These are phyloP conservation scores for Drosophila sturtevanti DNA, from an alignment of 1,140 invertebrate species.

Conservation along the genomic window DNA sequence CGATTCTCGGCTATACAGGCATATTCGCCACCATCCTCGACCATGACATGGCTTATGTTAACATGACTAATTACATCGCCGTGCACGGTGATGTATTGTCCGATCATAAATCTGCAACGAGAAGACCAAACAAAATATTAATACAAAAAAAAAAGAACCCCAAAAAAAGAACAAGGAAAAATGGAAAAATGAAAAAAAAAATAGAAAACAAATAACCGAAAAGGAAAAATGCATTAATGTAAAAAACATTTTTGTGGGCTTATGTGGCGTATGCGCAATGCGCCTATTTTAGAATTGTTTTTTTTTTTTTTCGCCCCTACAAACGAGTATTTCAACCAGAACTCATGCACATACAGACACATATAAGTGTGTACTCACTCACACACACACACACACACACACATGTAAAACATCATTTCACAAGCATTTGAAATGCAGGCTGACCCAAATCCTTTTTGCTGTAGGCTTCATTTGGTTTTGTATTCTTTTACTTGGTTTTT, in stretches of 20 bases:
- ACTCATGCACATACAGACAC: neutral
- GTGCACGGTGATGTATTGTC: constrained; percentile 91
- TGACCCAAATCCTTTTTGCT: constrained; percentile 73
- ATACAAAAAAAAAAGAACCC: constrained; percentile 19
- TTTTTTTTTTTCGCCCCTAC: too few relatives aligned
- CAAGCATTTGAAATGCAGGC: constrained; percentile 71
- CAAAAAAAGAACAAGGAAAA: constrained; percentile 6
- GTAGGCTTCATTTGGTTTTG: constrained; percentile 67
- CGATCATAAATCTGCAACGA: constrained; percentile 88
- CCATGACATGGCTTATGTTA: constrained; percentile 92
- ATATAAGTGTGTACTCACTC: neutral
- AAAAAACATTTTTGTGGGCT: constrained; percentile 36
- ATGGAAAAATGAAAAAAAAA: constrained; percentile 23
- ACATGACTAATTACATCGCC: constrained; percentile 94
- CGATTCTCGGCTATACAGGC: constrained; percentile 91
- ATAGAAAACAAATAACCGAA: constrained; percentile 22
- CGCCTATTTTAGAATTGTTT: constrained; percentile 22
- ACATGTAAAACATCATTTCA: constrained; percentile 40
- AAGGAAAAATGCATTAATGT: constrained; percentile 54
- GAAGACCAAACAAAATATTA: constrained; percentile 25
- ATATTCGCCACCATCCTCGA: constrained; percentile 94
- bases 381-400: constrained; percentile 4
- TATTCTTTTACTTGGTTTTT: constrained; percentile 36
- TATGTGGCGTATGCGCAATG: constrained; percentile 61
- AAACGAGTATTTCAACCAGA: constrained; percentile 56